Conservation (phyloP, 2,113 vertebrate genomes). For the Trinectes maculatus region DNA sequence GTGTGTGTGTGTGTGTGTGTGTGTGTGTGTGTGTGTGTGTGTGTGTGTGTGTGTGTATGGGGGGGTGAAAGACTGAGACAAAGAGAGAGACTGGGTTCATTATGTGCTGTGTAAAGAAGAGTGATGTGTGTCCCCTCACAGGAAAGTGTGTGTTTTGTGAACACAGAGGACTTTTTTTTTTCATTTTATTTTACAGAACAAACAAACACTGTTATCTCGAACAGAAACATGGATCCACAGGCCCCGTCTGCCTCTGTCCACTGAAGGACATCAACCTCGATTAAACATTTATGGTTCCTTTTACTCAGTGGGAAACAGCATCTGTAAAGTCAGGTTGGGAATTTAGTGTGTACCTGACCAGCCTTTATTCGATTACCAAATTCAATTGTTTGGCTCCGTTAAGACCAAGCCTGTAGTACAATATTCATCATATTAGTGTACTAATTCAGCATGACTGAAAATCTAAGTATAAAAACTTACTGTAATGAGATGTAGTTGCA, state of each 20-base stretch:
- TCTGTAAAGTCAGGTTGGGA: constrained; percentile 12
- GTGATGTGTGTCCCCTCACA: constrained; percentile 41
- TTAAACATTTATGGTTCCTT: constrained; percentile 51
- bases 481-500: neutral
- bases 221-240: constrained; percentile 56
- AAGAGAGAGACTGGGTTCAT: constrained; percentile 29
- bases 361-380: neutral
- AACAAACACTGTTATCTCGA: constrained; percentile 63
- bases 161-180: constrained; percentile 58
- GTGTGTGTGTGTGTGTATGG: constrained; percentile 9
- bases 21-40: constrained; percentile 13
- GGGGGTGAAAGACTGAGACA: constrained; percentile 25
- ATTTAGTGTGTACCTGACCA: neutral
- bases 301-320: constrained; percentile 41
- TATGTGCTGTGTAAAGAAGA: constrained; percentile 25
- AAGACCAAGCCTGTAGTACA: no score
- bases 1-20: constrained; percentile 40
- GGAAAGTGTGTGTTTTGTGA: constrained; percentile 57
- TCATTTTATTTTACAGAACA: constrained; percentile 45
- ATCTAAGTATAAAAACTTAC: neutral
- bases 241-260: constrained; percentile 43
- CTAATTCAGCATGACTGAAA: neutral
- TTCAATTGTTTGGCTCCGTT: neutral
- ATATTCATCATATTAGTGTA: no score
- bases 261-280: constrained; percentile 60